A percentile compares a stretch with the other conserved stretches of the same genome.
These are phyloP conservation scores for Cephonodes hylas DNA, from an alignment of 2,888 invertebrate genomes.

Conservation along the genomic window DNA sequence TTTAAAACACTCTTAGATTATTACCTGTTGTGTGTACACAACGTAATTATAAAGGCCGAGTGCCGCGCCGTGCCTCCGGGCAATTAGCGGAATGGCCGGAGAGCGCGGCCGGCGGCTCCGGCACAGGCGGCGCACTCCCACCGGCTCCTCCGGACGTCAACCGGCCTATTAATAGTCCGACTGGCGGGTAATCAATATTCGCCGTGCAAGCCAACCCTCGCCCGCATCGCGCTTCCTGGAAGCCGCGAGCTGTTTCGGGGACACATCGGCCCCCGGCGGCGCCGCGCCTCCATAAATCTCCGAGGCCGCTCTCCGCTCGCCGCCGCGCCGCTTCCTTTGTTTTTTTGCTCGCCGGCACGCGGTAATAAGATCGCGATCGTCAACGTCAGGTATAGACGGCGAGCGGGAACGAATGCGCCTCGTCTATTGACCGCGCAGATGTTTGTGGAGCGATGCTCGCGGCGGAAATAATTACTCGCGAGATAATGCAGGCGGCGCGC, in stretches of 20 bases:
- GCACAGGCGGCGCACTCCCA: constrained; percentile 40
- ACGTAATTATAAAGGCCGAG: constrained; percentile 6
- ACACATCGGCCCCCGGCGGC: constrained; percentile 61
- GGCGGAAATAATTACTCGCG: constrained; percentile 63
- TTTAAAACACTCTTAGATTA: constrained; percentile 11
- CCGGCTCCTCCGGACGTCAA: constrained; percentile 39
- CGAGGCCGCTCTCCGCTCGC: constrained; percentile 47
- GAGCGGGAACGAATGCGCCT: constrained; percentile 44
- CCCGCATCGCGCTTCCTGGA: constrained; percentile 69
- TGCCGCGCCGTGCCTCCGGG: constrained; percentile 33
- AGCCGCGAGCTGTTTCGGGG: constrained; percentile 49
- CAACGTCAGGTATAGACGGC: constrained; percentile 71
- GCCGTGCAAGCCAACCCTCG: constrained; percentile 56
- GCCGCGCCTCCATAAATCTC: constrained; percentile 76
- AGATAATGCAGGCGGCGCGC: constrained; percentile 49
- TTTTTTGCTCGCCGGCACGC: constrained; percentile 47
- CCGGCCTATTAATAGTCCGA: constrained; percentile 68
- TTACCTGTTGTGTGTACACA: constrained; percentile 1
- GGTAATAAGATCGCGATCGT: constrained; percentile 75
- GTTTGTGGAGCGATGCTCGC: constrained; percentile 37
- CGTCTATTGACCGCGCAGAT: constrained; percentile 58
- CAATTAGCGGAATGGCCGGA: constrained; percentile 68
- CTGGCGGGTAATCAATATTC: constrained; percentile 71
- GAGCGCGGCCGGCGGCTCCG: constrained; percentile 48
- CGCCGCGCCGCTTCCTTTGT: constrained; percentile 59